These are phyloP conservation scores for Pseudomyrmex cubaensis DNA, from an alignment of 1,140 invertebrate genomes.

Conservation along the genomic window DNA sequence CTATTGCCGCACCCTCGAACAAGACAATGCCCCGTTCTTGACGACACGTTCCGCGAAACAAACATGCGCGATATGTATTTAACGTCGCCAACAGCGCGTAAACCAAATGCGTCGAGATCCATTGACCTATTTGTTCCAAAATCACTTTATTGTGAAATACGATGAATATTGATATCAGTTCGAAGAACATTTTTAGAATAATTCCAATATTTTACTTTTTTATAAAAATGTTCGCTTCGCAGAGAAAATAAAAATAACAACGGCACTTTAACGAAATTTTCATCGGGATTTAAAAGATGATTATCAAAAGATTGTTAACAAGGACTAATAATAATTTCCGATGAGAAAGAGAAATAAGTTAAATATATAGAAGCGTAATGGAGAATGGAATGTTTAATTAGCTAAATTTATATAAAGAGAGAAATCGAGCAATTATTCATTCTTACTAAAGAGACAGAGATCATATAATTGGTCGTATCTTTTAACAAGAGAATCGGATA, in stretches of 20 bases:
- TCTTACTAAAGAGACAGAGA: not conserved
- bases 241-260: not conserved
- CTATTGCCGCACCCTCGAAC: constrained; percentile 13
- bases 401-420: not conserved
- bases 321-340: constrained; percentile 9
- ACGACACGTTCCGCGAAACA: constrained; percentile 23
- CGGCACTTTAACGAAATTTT: not conserved
- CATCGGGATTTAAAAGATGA: not conserved
- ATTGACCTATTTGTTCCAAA: constrained; percentile 11
- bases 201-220: not conserved
- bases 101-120: constrained; percentile 34
- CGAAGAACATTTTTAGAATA: not conserved
- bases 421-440: constrained; percentile 6
- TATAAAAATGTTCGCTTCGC: not conserved
- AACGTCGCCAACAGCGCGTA: constrained; percentile 30
- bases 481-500: not conserved
- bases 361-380: not conserved
- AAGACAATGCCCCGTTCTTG: constrained; percentile 8
- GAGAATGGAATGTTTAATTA: constrained; percentile 13
- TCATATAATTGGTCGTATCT: not conserved
- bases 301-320: not conserved
- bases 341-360: not conserved
- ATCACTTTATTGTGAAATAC: constrained; percentile 21
- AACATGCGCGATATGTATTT: constrained; percentile 30
- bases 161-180: not conserved